phyloP scores from a whole-genome alignment of 2,888 invertebrate genomes.

The Cantharis lateralis region DNA sequence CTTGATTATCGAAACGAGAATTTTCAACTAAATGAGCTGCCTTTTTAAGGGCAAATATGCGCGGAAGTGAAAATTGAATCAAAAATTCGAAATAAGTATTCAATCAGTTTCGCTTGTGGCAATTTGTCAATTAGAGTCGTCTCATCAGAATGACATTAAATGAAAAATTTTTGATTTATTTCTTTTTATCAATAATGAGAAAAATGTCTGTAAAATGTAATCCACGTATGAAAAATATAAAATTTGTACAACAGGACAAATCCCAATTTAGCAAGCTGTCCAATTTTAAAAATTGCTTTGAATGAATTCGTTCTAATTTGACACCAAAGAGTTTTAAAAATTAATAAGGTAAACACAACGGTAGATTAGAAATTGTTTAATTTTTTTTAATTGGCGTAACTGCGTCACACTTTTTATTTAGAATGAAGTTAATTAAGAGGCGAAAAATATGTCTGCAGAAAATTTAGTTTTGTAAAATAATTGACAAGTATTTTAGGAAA shows the following conservation, averaged over 20 bases:
- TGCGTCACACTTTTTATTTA: not conserved
- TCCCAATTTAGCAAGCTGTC: not conserved
- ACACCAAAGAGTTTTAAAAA: not conserved
- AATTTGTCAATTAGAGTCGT: not conserved
- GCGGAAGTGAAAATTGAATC: not conserved
- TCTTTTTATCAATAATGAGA: not conserved
- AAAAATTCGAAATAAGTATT: not conserved
- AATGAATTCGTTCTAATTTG: not conserved
- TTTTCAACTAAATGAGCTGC: not conserved
- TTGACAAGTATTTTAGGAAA: conserved; percentile 42
- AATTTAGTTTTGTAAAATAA: conserved; percentile 63
- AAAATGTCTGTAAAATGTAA: not conserved
- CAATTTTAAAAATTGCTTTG: not conserved
- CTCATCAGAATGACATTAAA: not conserved
- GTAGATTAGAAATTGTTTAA: not conserved
- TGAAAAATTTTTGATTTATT: not conserved
- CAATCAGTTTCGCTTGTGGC: not conserved
- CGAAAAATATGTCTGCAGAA: not conserved
- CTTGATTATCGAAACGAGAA: not conserved
- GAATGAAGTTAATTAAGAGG: not conserved
- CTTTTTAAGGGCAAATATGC: not conserved
- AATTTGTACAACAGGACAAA: not conserved
- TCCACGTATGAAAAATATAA: not conserved
- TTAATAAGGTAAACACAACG: not conserved
- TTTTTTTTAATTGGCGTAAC: not conserved